These are phyloP conservation scores for Andrena bicolor DNA, from an alignment of 2,888 invertebrate genomes.

Conservation along the genomic window DNA sequence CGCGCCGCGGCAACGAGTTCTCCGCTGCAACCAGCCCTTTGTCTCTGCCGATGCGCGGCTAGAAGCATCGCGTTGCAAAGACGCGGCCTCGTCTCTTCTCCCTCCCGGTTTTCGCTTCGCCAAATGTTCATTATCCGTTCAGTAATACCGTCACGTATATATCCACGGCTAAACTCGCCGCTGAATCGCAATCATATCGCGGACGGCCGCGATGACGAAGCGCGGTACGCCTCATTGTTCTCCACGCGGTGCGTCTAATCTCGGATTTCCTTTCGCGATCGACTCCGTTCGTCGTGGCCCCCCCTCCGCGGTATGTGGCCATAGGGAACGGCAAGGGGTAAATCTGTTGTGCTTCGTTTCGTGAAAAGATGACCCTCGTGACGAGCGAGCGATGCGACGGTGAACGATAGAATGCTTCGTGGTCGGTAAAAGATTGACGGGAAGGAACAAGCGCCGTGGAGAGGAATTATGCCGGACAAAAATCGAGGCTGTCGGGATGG, in stretches of 20 bases:
- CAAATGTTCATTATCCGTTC: conserved; percentile 6
- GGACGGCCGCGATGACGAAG: background rate
- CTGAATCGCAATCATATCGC: background rate
- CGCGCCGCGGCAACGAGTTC: conserved; percentile 18
- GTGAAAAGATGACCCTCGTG: conserved; percentile 57
- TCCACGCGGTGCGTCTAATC: background rate
- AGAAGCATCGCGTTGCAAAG: background rate
- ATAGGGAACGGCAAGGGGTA: background rate
- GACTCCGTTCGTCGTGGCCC: background rate
- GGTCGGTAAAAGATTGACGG: conserved; percentile 41
- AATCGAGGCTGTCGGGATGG: conserved; percentile 80
- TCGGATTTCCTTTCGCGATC: background rate
- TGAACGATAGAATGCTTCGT: conserved; percentile 55
- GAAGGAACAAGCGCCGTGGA: conserved; percentile 40
- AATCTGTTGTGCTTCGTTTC: conserved; percentile 37
- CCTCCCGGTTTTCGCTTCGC: background rate
- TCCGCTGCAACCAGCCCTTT: conserved; percentile 21
- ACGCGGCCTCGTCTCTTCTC: background rate
- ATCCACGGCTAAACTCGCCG: background rate
- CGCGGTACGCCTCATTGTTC: conserved; percentile 11
- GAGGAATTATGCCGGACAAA: conserved; percentile 82
- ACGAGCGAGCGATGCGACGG: conserved; percentile 52
- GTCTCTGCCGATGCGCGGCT: conserved; percentile 1
- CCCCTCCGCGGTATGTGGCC: background rate
- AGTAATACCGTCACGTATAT: conserved; percentile 13